Percentiles rank a stretch among this genome's conserved stretches.
phyloP scores from a whole-genome alignment of 2,888 invertebrate species.

The Chloroclysta siterata region DNA sequence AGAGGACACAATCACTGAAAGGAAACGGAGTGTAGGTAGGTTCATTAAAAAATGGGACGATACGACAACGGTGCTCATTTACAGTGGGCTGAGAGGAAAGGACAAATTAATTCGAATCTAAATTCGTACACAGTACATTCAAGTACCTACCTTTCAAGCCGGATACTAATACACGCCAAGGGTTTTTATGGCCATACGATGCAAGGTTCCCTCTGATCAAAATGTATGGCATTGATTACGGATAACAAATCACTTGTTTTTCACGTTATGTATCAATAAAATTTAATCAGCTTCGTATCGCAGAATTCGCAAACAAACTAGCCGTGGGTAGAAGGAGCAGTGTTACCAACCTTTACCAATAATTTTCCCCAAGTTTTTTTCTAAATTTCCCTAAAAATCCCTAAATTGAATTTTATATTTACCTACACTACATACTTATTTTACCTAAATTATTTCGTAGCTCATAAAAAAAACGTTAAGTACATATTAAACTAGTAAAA shows the following conservation, averaged over 20 bases:
- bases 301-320: no score
- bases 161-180: constrained; percentile 94
- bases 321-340: no score
- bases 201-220: constrained; percentile 95
- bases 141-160: constrained; percentile 90
- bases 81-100: neutral
- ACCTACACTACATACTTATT: no score
- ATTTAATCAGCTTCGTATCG: neutral
- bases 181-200: constrained; percentile 93
- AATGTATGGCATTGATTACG: constrained; percentile 93
- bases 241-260: constrained; percentile 52
- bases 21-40: neutral
- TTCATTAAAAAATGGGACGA: neutral
- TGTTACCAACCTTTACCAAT: no score
- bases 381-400: no score
- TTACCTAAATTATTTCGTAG: no score
- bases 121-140: constrained; percentile 23
- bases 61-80: neutral
- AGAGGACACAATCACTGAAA: neutral
- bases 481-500: no score
- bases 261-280: constrained; percentile 17
- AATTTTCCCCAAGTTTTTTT: no score
- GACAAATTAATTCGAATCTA: constrained; percentile 17
- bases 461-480: no score
- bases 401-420: no score